Evolutionary conservation across 2,888 invertebrate genomes (phyloP).

Genomic region (Nemurella pictetii): DNA sequence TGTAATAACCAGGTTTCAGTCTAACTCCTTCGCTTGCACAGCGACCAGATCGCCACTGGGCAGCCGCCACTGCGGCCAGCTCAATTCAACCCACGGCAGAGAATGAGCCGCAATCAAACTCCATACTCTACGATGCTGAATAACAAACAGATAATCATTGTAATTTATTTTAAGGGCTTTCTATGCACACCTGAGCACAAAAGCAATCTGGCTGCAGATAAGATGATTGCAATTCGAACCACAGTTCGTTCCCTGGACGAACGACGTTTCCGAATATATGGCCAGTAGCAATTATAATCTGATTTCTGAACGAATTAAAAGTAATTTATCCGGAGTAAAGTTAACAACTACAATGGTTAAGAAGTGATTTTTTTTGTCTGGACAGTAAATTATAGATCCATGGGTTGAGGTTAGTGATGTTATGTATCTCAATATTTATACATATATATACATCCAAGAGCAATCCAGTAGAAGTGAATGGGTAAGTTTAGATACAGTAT

Average conservation of each 20-base stretch:
- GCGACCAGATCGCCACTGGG: not conserved
- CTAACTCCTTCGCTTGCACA: not conserved
- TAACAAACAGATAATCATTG: constrained; percentile 16
- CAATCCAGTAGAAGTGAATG: not conserved
- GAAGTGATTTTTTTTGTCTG: not conserved
- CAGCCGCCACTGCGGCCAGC: not conserved
- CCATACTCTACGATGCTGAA: not conserved
- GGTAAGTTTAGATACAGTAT: no score
- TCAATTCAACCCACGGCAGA: not conserved
- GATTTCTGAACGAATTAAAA: not conserved
- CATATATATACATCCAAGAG: no score
- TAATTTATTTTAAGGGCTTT: constrained; percentile 4
- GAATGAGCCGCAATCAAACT: not conserved
- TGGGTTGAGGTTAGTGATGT: not conserved
- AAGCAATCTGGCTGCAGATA: not conserved
- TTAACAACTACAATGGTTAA: not conserved
- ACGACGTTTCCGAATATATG: not conserved
- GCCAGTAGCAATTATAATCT: not conserved
- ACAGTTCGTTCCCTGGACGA: not conserved
- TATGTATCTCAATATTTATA: not conserved
- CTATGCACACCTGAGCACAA: constrained; percentile 7
- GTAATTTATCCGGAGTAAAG: not conserved
- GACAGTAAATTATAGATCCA: not conserved
- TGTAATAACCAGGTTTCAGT: no score
- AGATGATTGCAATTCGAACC: not conserved